Evolutionary conservation across 2,888 invertebrate species (phyloP).

Genomic region (Anaspis maculata): DNA sequence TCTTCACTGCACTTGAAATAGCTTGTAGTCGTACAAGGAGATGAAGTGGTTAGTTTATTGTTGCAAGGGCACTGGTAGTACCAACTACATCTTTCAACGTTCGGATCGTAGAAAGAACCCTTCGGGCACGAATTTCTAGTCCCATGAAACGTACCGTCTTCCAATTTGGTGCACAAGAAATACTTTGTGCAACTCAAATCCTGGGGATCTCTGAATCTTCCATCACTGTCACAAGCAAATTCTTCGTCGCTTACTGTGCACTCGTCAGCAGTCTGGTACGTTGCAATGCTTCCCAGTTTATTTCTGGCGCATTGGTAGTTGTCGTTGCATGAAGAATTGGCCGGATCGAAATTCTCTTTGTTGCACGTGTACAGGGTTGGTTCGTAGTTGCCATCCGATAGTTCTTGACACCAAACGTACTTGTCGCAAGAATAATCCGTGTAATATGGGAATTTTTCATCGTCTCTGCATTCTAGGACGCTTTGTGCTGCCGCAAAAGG

Average conservation of each 20-base stretch:
- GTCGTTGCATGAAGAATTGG: not conserved
- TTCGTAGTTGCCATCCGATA: conserved; percentile 24
- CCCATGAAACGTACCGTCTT: conserved; percentile 31
- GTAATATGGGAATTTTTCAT: conserved; percentile 12
- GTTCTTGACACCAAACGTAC: conserved; percentile 40
- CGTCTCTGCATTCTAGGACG: conserved; percentile 11
- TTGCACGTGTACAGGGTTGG: conserved; percentile 26
- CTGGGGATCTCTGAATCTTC: not conserved
- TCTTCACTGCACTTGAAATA: not conserved
- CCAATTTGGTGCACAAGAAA: conserved; percentile 36
- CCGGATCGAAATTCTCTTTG: not conserved
- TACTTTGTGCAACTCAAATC: conserved; percentile 25
- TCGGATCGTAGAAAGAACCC: conserved; percentile 42
- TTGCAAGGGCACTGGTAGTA: not conserved
- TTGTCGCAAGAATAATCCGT: conserved; percentile 37
- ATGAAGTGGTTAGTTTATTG: not conserved
- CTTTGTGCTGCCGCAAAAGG: too few relatives aligned
- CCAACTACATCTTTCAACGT: conserved; percentile 30
- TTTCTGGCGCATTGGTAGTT: not conserved
- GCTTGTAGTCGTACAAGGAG: not conserved
- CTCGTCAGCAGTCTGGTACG: not conserved
- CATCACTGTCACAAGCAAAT: not conserved
- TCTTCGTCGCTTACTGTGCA: not conserved
- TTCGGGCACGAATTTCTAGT: conserved; percentile 42
- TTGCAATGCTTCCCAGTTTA: too few relatives aligned